Evolutionary conservation across 2,888 invertebrate species (phyloP).

Genomic region (Drosophila formosana): DNA sequence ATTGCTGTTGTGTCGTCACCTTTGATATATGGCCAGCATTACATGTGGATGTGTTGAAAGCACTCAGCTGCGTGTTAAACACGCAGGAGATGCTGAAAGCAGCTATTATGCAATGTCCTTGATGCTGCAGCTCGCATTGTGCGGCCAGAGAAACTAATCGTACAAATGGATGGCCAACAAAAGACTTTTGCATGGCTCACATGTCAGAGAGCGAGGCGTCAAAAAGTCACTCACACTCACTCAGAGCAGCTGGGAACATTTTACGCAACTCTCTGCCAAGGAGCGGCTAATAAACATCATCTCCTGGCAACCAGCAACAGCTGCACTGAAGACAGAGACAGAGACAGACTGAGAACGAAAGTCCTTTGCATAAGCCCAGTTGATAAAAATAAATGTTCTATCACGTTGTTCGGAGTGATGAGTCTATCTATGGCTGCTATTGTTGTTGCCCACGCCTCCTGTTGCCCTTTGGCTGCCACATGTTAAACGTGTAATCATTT

Average conservation of each 20-base stretch:
- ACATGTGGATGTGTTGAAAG: slow-evolving; percentile 47
- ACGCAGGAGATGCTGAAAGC: neutral
- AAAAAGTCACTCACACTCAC: slow-evolving; percentile 37
- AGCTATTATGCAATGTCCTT: slow-evolving; percentile 59
- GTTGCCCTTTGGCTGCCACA: slow-evolving; percentile 35
- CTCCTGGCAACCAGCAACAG: slow-evolving; percentile 32
- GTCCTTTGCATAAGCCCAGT: slow-evolving; percentile 60
- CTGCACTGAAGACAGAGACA: no score
- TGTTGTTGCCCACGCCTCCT: slow-evolving; percentile 29
- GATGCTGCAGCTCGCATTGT: slow-evolving; percentile 59
- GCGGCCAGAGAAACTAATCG: slow-evolving; percentile 63
- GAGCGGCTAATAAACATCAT: slow-evolving; percentile 21
- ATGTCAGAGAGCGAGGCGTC: slow-evolving; percentile 50
- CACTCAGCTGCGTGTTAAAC: slow-evolving; percentile 48
- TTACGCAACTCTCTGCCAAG: slow-evolving; percentile 39
- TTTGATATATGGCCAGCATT: slow-evolving; percentile 70
- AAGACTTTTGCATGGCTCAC: slow-evolving; percentile 40
- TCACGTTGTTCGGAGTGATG: slow-evolving; percentile 3
- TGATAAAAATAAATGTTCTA: slow-evolving; percentile 43
- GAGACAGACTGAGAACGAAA: neutral
- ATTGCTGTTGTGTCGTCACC: slow-evolving; percentile 24
- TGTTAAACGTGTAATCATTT: slow-evolving; percentile 72
- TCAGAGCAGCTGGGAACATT: slow-evolving; percentile 37
- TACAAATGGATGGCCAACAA: slow-evolving; percentile 67
- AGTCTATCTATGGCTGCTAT: slow-evolving; percentile 9